phyloP scores from a whole-genome alignment of 2,113 vertebrate genomes.

The Muntiacus reevesi region DNA sequence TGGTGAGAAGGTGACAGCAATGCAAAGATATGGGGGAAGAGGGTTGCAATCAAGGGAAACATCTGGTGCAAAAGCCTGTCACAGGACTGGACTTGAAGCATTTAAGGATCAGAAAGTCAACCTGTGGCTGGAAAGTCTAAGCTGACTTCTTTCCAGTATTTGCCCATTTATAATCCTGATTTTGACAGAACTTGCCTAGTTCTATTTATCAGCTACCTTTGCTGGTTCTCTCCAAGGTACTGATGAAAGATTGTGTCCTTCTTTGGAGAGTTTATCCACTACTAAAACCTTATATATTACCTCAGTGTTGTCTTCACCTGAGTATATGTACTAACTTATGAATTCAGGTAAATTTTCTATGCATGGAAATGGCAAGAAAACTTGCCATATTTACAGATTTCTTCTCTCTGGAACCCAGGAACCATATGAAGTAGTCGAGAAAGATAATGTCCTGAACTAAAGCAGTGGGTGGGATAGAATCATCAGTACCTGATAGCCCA shows the following conservation, averaged over 20 bases:
- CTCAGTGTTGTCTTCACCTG: too few species aligned
- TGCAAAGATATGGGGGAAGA: too few species aligned
- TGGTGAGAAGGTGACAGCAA: background rate
- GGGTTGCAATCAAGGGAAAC: too few species aligned
- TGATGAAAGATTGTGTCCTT: background rate
- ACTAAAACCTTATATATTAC: too few species aligned
- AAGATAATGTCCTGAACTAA: background rate
- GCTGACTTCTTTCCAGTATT: background rate
- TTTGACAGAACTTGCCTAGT: accelerated
- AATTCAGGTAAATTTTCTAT: background rate
- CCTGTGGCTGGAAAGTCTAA: background rate
- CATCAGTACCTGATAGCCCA: background rate
- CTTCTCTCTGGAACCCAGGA: background rate
- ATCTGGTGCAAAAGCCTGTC: background rate
- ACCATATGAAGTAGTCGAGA: background rate
- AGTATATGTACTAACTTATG: background rate
- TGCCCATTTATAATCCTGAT: background rate
- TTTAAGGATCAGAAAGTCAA: background rate
- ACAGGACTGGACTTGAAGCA: background rate
- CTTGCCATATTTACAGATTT: background rate
- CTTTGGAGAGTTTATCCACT: too few species aligned
- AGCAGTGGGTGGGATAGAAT: background rate
- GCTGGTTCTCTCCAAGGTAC: slow-evolving; percentile 56
- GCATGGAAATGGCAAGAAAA: background rate
- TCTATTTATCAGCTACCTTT: accelerated